Evolutionary conservation across 2,113 vertebrate species (phyloP), one percentile per base, ranked within the genome.

Genomic region (Nerophis ophidion): DNA sequence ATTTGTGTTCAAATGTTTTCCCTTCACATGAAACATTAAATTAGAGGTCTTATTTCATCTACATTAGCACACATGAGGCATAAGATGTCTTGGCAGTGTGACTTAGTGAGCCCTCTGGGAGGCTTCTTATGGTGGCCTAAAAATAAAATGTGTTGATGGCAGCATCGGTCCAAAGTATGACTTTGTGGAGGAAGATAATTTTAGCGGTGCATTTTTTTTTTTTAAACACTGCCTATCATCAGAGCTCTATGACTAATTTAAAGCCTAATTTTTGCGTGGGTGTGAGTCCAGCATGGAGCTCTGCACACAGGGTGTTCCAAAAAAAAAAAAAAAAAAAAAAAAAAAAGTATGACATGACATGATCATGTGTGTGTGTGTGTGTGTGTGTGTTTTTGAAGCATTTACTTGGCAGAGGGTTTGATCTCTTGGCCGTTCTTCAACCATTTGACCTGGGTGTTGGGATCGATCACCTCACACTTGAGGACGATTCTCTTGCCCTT

Each of bases 401-500:
- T 19, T 57, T 88, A 96, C 93, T 94, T 95, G 83, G 90, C 91
- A 45, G 93, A 92, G 1, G 91, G 77, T 68, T 93, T 92, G 80
- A 96, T 91, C 72, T 94, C 90, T 80, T 94, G 91, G 47, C 94
- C 94, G 0, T 95, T 96, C 88, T 93, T 94, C 72, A 90, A 81
- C 94, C 94, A 96, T 87, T 93, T 96, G 74, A 94, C 89, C 14
- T 86, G 82, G 40, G 80, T 46, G 9, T 91, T 84, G 3, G 93
- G 92, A 61, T 93, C 86, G 0, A 90, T 80, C 72, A 96, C 83
- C 65, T 96, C 94, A 36, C 93, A 91, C 1, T 63, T 70, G 86
- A 96, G 40, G 55, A 93, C 91, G 19, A 95, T 89, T 79, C 88
- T 95, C 60, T 92, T 90, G 26, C 93, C 93, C 48, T 88, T 94